phyloP scores from a whole-genome alignment of 2,113 vertebrate species.

The Maccullochella peelii region DNA sequence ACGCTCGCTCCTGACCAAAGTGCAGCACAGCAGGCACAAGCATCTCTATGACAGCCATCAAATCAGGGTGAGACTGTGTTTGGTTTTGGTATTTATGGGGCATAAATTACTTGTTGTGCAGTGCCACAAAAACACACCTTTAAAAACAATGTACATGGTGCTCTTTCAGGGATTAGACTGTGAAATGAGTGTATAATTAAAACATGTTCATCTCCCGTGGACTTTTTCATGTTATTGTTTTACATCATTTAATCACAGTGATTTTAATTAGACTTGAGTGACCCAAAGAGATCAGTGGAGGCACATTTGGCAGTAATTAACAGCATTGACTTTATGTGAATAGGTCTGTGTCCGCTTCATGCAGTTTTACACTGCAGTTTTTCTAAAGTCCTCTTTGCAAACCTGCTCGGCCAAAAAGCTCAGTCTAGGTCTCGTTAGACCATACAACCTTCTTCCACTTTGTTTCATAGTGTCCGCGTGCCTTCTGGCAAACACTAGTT shows the following conservation, averaged over 20 bases:
- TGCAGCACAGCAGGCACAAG: slow-evolving; percentile 92
- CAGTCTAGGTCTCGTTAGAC: not conserved
- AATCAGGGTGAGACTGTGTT: slow-evolving; percentile 85
- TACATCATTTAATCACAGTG: not conserved
- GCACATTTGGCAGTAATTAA: not conserved
- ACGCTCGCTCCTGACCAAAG: slow-evolving; percentile 92
- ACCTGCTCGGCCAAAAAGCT: not conserved
- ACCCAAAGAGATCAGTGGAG: not conserved
- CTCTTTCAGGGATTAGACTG: not conserved
- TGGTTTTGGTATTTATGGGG: not conserved
- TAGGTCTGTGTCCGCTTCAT: not conserved
- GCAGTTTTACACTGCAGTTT: not conserved
- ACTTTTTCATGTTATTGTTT: slow-evolving; percentile 8
- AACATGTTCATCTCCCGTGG: not conserved
- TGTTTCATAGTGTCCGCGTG: not conserved
- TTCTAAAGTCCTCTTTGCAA: not conserved
- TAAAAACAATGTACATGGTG: not conserved
- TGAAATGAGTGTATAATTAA: not conserved
- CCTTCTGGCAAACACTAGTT: slow-evolving; percentile 19
- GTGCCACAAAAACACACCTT: not conserved
- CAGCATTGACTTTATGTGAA: not conserved
- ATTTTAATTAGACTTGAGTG: not conserved
- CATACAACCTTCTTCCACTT: not conserved
- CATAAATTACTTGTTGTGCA: no score
- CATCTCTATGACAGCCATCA: slow-evolving; percentile 92